phyloP scores from a whole-genome alignment of 1,140 invertebrate species.

The Sarcophaga bullata region DNA sequence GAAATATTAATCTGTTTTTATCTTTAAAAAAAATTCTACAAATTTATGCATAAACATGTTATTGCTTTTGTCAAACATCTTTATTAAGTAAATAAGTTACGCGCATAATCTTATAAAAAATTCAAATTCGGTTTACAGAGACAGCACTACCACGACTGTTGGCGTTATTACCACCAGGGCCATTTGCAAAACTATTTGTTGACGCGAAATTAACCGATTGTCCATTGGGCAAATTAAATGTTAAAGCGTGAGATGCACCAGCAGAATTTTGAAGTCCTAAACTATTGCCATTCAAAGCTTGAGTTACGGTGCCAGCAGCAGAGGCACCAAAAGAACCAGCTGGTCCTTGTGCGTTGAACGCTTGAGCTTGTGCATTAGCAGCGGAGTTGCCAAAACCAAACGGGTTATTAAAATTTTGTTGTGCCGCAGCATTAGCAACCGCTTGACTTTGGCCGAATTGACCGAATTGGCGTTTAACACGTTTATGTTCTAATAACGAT shows the following conservation, averaged over 20 bases:
- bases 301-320: constrained; percentile 61
- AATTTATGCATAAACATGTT: too few relatives aligned
- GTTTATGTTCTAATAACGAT: constrained; percentile 50
- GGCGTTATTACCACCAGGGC: constrained; percentile 56
- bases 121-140: constrained; percentile 47
- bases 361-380: constrained; percentile 58
- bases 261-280: constrained; percentile 58
- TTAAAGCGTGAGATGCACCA: constrained; percentile 60
- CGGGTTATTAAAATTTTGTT: constrained; percentile 50
- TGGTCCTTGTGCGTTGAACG: constrained; percentile 56
- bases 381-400: constrained; percentile 52
- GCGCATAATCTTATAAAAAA: neutral
- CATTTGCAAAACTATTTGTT: constrained; percentile 63
- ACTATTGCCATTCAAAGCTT: constrained; percentile 55
- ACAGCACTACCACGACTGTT: constrained; percentile 57
- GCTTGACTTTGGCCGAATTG: constrained; percentile 57
- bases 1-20: too few relatives aligned
- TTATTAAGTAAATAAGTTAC: too few relatives aligned
- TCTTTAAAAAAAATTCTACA: too few relatives aligned
- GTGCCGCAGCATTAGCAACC: constrained; percentile 55
- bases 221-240: constrained; percentile 62
- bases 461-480: constrained; percentile 52
- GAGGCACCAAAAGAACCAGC: constrained; percentile 61
- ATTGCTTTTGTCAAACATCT: too few relatives aligned
- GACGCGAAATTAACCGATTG: constrained; percentile 62